Percentiles rank a stretch among this genome's conserved stretches.
phyloP scores from a whole-genome alignment of 2,113 vertebrate species.

The Catharus minimus region DNA sequence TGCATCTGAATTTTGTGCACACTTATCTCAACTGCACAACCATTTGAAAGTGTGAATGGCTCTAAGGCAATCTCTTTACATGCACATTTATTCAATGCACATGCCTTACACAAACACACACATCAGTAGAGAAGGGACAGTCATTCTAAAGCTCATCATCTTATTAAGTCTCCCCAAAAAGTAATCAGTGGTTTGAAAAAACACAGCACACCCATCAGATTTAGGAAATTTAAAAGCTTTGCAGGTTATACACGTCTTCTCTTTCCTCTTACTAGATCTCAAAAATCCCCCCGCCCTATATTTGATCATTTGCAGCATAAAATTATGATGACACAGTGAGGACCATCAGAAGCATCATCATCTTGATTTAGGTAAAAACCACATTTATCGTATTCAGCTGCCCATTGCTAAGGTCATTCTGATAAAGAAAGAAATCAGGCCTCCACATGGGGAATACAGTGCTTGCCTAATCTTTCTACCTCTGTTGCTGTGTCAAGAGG shows the following conservation, averaged over 20 bases:
- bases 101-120: not conserved
- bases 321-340: not conserved
- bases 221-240: not conserved
- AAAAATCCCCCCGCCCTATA: not conserved
- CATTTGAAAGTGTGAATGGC: not conserved
- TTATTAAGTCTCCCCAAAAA: not conserved
- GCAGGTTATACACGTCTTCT: not conserved
- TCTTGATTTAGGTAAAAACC: not conserved
- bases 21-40: not conserved
- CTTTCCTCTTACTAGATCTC: not conserved
- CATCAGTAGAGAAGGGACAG: not conserved
- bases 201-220: not conserved
- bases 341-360: not conserved
- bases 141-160: not conserved
- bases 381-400: not conserved
- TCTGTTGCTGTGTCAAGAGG: conserved; percentile 14
- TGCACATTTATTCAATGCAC: not conserved
- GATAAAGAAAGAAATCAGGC: conserved; percentile 9
- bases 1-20: not conserved
- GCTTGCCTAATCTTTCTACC: conserved; percentile 35
- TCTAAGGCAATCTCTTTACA: not conserved
- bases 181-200: not conserved
- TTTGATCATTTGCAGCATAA: not conserved
- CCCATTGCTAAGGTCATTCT: not conserved
- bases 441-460: not conserved